Evolutionary conservation across 2,113 vertebrate species (phyloP).

Genomic region (Pelvicachromis taeniatus): DNA sequence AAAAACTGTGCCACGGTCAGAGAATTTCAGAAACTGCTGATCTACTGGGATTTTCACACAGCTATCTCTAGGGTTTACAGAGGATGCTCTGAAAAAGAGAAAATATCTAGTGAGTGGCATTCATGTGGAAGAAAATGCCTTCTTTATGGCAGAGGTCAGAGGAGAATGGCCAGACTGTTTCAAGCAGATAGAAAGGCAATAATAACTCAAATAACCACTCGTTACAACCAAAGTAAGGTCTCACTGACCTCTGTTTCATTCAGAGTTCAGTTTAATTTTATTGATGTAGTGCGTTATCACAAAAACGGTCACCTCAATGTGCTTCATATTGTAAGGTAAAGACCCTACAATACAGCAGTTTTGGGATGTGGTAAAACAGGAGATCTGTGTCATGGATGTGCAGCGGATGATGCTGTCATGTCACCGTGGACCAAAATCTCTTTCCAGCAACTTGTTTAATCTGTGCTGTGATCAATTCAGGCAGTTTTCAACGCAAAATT

Average conservation of each 20-base stretch:
- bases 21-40: not conserved
- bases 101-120: not conserved
- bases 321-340: not conserved
- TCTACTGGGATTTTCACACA: not conserved
- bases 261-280: not conserved
- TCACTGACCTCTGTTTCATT: not conserved
- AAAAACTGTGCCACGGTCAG: too few relatives aligned
- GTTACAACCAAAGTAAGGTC: not conserved
- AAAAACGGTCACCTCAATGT: not conserved
- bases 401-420: rapidly evolving
- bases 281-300: not conserved
- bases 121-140: not conserved
- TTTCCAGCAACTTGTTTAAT: not conserved
- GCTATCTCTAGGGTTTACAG: not conserved
- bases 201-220: not conserved
- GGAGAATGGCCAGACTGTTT: not conserved
- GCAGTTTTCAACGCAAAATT: not conserved
- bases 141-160: not conserved
- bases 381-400: not conserved
- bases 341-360: not conserved
- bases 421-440: not conserved
- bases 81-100: not conserved
- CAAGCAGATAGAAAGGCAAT: not conserved
- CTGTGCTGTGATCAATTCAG: not conserved
- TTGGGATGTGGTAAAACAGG: rapidly evolving